Evolutionary conservation across 2,113 vertebrate genomes (phyloP).

Genomic region (Rhinogobius similis): DNA sequence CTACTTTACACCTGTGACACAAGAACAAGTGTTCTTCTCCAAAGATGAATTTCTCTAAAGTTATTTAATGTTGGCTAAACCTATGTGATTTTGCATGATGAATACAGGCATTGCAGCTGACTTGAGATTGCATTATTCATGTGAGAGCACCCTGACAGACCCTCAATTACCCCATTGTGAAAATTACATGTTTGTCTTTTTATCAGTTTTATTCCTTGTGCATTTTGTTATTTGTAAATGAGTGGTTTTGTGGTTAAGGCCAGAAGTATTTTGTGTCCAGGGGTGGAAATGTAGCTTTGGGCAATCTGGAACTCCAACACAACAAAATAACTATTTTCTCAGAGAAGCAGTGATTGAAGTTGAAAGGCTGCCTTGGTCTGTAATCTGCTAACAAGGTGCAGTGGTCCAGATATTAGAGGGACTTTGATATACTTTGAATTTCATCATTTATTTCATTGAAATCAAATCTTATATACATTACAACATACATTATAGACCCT

Average conservation of each 20-base stretch:
- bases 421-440: slow-evolving; percentile 40
- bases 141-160: slow-evolving; percentile 17
- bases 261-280: slow-evolving; percentile 41
- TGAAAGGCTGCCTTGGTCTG: slow-evolving; percentile 50
- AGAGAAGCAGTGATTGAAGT: slow-evolving; percentile 37
- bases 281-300: slow-evolving; percentile 24
- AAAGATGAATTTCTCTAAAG: slow-evolving; percentile 54
- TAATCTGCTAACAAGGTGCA: slow-evolving; percentile 61
- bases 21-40: slow-evolving; percentile 11
- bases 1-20: neutral
- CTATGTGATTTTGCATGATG: slow-evolving; percentile 46
- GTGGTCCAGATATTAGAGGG: slow-evolving; percentile 51
- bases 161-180: slow-evolving; percentile 27
- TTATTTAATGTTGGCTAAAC: slow-evolving; percentile 46
- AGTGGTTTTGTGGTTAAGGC: slow-evolving; percentile 21
- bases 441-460: slow-evolving; percentile 46
- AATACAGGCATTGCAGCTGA: slow-evolving; percentile 39
- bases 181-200: slow-evolving; percentile 31
- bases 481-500: no score
- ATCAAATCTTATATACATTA: slow-evolving; percentile 38
- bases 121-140: slow-evolving; percentile 10
- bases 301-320: slow-evolving; percentile 34
- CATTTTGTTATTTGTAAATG: slow-evolving; percentile 38
- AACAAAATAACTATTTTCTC: slow-evolving; percentile 41
- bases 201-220: slow-evolving; percentile 19